These are phyloP conservation scores for Borostomias antarcticus DNA, from an alignment of 2,797 vertebrate species.

Conservation along the genomic window DNA sequence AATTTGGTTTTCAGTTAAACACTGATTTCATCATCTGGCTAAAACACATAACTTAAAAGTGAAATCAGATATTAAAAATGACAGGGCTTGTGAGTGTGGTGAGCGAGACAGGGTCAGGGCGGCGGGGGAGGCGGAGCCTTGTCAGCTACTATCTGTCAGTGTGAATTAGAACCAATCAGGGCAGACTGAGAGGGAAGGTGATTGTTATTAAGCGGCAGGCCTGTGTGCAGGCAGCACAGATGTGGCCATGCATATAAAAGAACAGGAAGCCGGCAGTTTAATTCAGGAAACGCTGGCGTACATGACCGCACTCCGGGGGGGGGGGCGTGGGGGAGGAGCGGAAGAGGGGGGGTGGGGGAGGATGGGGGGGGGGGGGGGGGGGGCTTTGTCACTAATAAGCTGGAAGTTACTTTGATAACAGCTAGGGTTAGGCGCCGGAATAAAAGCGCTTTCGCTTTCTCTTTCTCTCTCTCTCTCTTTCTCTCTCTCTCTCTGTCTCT, in stretches of 20 bases:
- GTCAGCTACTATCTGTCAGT: slow-evolving; percentile 99
- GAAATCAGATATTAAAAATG: slow-evolving; percentile 99
- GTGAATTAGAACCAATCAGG: slow-evolving; percentile 99
- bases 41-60: slow-evolving; percentile 99
- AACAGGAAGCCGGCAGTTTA: slow-evolving; percentile 99
- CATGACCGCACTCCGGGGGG: slow-evolving; percentile 88
- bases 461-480: slow-evolving; percentile 15
- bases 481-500: slow-evolving; percentile 9
- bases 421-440: slow-evolving; percentile 83
- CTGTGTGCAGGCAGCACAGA: slow-evolving; percentile 98
- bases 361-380: slow-evolving; percentile 13
- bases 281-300: slow-evolving; percentile 96
- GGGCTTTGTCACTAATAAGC: slow-evolving; percentile 93
- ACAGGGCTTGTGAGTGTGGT: slow-evolving; percentile 99
- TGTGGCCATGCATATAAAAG: slow-evolving; percentile 99
- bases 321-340: too few relatives aligned
- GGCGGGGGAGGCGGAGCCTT: slow-evolving; percentile 97
- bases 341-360: slow-evolving; percentile 29
- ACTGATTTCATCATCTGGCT: slow-evolving; percentile 96
- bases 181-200: slow-evolving; percentile 99
- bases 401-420: slow-evolving; percentile 99
- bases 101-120: slow-evolving; percentile 99
- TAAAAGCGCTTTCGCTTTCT: slow-evolving; percentile 81
- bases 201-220: slow-evolving; percentile 99
- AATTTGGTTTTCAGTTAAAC: slow-evolving; percentile 88